Evolutionary conservation across 2,797 vertebrate species (phyloP).

Genomic region (Spinus pinus): DNA sequence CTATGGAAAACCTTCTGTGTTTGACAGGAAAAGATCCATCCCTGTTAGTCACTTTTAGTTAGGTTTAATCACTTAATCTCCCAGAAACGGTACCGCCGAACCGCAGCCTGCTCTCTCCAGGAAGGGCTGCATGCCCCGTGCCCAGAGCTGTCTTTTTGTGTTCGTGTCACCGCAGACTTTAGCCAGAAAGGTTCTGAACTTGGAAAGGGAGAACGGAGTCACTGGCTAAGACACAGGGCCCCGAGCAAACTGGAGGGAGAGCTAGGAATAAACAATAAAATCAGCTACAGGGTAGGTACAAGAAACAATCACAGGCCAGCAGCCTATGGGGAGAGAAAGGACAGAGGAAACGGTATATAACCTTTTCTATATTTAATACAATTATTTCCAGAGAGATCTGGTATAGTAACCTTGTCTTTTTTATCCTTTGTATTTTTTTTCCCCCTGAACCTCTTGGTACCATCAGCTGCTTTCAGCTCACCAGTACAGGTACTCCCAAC

Average conservation of each 20-base stretch:
- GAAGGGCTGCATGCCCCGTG: constrained; percentile 8
- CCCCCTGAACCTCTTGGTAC: not conserved
- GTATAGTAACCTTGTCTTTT: not conserved
- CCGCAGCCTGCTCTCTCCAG: constrained; percentile 20
- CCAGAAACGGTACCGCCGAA: constrained; percentile 35
- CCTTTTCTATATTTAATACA: constrained; percentile 21
- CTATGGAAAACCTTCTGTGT: not conserved
- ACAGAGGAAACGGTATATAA: not conserved
- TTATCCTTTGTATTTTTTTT: not conserved
- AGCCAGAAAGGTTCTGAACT: constrained; percentile 64
- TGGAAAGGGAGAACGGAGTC: constrained; percentile 54
- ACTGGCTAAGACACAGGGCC: not conserved
- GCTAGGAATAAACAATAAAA: constrained; percentile 54
- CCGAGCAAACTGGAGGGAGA: not conserved
- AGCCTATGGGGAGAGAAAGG: constrained; percentile 24
- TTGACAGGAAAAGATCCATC: constrained; percentile 52
- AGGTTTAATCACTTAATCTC: constrained; percentile 49
- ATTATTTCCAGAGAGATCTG: not conserved
- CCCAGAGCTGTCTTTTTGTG: constrained; percentile 58
- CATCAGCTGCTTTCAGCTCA: not conserved
- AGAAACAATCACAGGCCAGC: constrained; percentile 11
- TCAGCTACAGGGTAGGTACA: constrained; percentile 33
- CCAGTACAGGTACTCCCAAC: not conserved
- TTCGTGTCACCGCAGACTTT: constrained; percentile 1
- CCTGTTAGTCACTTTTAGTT: constrained; percentile 56